Percentiles rank a stretch among this genome's conserved stretches.
phyloP scores from a whole-genome alignment of 2,888 invertebrate genomes.

The Chymomyza fuscimana region DNA sequence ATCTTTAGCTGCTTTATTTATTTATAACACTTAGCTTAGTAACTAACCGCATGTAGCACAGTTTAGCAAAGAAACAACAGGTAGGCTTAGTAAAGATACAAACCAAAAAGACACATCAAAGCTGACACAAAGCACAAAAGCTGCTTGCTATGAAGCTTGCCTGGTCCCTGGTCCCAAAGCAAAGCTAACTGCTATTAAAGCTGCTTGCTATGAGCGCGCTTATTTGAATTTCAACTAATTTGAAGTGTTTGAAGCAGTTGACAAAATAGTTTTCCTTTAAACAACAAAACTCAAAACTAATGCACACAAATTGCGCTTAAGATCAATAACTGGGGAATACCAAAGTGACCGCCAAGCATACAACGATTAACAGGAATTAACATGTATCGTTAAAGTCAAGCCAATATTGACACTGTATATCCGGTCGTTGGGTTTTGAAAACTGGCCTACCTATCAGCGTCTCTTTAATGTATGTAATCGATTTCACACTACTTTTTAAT shows the following conservation, averaged over 20 bases:
- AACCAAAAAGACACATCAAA: neutral
- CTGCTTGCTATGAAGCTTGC: constrained; percentile 1
- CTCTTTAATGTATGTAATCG: constrained; percentile 63
- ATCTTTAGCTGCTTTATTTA: neutral
- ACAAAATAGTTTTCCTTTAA: neutral
- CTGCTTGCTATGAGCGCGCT: neutral
- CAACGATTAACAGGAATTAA: constrained; percentile 65
- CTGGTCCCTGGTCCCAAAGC: too few species aligned
- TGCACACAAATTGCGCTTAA: constrained; percentile 8
- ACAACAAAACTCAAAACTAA: neutral
- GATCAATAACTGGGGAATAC: neutral
- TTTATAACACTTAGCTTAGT: neutral
- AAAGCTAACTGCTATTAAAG: neutral
- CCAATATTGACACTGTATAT: constrained; percentile 57
- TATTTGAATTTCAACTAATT: neutral
- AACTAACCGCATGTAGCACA: neutral
- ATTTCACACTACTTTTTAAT: constrained; percentile 72
- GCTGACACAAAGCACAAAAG: neutral
- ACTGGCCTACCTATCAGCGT: constrained; percentile 32
- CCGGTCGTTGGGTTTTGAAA: constrained; percentile 38
- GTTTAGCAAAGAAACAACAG: constrained; percentile 24
- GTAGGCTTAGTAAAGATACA: neutral
- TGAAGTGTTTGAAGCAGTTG: neutral
- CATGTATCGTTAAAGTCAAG: constrained; percentile 50
- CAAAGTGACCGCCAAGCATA: neutral